Conservation (phyloP, 2,797 vertebrate species). For the Channallabes apus region DNA sequence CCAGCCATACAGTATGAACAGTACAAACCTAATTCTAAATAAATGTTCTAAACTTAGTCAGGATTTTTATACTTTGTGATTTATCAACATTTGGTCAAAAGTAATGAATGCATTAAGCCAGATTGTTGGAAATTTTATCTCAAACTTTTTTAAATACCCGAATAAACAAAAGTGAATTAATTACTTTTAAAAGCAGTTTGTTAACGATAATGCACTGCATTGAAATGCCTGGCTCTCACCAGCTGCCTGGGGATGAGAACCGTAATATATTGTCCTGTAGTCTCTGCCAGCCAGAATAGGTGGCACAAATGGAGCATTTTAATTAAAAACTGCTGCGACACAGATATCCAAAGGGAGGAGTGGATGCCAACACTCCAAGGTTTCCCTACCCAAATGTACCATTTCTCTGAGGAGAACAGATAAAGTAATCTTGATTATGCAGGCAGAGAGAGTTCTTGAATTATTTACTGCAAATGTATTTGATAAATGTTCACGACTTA, state of each 20-base stretch:
- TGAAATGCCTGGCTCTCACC: constrained; percentile 49
- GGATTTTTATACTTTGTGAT: neutral
- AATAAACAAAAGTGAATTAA: constrained; percentile 46
- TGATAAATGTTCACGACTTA: neutral
- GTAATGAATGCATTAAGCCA: neutral
- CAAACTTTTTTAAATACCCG: constrained; percentile 15
- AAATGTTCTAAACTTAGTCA: neutral
- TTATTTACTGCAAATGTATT: constrained; percentile 30
- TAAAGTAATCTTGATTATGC: constrained; percentile 55
- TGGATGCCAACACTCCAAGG: constrained; percentile 59
- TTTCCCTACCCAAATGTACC: constrained; percentile 44
- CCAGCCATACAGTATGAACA: neutral
- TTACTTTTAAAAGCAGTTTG: constrained; percentile 48
- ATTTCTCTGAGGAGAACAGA: constrained; percentile 56
- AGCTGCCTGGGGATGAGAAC: constrained; percentile 57
- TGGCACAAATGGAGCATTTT: constrained; percentile 72
- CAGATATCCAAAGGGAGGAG: constrained; percentile 59
- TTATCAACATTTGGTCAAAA: neutral
- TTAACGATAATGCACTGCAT: constrained; percentile 57
- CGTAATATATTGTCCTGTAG: constrained; percentile 62
- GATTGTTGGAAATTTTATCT: neutral
- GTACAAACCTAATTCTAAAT: neutral
- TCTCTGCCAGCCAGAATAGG: constrained; percentile 65
- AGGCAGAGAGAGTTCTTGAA: constrained; percentile 28
- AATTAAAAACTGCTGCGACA: constrained; percentile 76